A percentile compares a stretch with the other conserved stretches of the same genome.
Conservation (phyloP, 2,113 vertebrate genomes). For the Cervus canadensis region DNA sequence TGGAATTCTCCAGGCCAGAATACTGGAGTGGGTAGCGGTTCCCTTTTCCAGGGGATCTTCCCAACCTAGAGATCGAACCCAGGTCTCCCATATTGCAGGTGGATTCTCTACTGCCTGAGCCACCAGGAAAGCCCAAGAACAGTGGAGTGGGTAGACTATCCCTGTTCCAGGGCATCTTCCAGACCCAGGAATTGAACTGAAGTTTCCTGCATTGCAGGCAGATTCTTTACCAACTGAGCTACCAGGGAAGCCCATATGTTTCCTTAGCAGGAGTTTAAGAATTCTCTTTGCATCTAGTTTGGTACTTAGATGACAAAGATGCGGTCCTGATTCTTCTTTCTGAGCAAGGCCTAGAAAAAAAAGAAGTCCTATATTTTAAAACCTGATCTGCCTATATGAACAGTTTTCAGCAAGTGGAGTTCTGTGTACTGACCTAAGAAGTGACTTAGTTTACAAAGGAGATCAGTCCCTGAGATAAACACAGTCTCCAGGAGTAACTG, state of each 20-base stretch:
- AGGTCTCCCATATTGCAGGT: background rate
- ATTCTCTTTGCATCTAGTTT: background rate
- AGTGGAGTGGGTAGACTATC: background rate
- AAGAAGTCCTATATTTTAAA: background rate
- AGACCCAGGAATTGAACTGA: background rate
- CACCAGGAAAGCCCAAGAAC: background rate
- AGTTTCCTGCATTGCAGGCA: background rate
- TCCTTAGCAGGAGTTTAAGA: background rate
- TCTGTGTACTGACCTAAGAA: background rate
- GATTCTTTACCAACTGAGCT: background rate
- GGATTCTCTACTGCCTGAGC: background rate
- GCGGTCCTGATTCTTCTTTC: conserved; percentile 5
- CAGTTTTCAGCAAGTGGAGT: background rate
- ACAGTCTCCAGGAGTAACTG: background rate
- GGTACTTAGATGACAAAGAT: background rate
- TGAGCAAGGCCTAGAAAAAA: background rate
- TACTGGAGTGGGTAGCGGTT: background rate
- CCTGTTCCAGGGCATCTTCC: background rate
- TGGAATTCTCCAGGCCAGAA: background rate
- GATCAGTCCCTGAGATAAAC: background rate
- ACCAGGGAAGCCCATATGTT: background rate
- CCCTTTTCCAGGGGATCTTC: background rate
- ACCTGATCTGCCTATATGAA: background rate
- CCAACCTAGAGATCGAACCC: background rate
- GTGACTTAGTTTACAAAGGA: background rate